These are phyloP conservation scores for Hymenochirus boettgeri DNA, from an alignment of 2,113 vertebrate genomes.

Conservation along the genomic window DNA sequence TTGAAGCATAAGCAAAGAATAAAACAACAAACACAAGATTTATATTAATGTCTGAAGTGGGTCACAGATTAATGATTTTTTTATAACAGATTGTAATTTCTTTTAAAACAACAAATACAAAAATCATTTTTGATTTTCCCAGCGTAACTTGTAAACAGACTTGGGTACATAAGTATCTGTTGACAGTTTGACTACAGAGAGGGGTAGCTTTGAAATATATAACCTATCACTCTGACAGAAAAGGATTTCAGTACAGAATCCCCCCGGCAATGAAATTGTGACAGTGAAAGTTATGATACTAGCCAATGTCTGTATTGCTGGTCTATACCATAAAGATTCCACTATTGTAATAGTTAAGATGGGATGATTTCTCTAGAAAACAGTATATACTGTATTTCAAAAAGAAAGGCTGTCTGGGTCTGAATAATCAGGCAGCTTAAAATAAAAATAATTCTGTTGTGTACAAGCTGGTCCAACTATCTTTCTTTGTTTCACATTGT, in stretches of 20 bases:
- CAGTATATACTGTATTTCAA: neutral
- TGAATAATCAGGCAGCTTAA: neutral
- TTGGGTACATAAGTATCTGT: neutral
- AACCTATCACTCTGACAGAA: neutral
- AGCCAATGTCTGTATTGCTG: neutral
- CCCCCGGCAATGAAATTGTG: conserved; percentile 3
- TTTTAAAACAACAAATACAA: conserved; percentile 14
- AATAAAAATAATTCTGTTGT: too few species aligned
- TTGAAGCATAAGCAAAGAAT: conserved; percentile 23
- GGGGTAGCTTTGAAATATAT: conserved; percentile 1
- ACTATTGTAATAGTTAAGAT: neutral
- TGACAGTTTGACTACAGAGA: conserved; percentile 6
- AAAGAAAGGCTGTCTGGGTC: neutral
- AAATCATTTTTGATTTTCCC: neutral
- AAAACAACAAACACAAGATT: conserved; percentile 33
- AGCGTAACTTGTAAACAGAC: neutral
- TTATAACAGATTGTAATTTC: neutral
- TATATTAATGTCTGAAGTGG: conserved; percentile 12
- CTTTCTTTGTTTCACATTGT: too few species aligned
- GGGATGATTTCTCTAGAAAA: too few species aligned
- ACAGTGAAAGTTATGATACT: neutral
- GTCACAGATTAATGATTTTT: conserved; percentile 15
- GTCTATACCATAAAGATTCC: neutral
- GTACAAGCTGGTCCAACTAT: too few species aligned
- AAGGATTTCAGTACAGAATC: conserved; percentile 3